Evolutionary conservation across 1,140 invertebrate genomes (phyloP).

Genomic region (Charaxes varanes): DNA sequence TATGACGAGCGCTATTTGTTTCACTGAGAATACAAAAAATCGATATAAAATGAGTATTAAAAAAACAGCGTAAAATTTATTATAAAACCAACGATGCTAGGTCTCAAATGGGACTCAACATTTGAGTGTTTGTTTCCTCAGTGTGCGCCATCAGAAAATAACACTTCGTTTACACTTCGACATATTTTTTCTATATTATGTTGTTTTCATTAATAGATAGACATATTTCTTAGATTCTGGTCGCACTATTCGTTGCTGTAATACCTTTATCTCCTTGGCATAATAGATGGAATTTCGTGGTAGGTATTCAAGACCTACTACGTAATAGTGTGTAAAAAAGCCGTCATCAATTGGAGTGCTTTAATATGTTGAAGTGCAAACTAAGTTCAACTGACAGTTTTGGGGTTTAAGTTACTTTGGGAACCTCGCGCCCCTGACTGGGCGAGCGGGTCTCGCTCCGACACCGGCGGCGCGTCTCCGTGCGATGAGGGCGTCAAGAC

Average conservation of each 20-base stretch:
- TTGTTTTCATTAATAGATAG: too few species aligned
- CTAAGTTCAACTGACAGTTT: background rate
- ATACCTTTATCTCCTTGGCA: too few species aligned
- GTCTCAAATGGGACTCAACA: too few species aligned
- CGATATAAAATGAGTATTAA: background rate
- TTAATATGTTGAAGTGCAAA: background rate
- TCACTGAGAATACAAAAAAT: conserved; percentile 10
- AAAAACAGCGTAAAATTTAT: background rate
- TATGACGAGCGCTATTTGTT: conserved; percentile 32
- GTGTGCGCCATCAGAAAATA: conserved; percentile 9
- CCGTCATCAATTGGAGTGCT: too few species aligned
- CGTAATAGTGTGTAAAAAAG: too few species aligned
- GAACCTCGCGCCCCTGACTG: conserved; percentile 31
- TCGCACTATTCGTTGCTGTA: too few species aligned
- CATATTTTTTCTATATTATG: background rate
- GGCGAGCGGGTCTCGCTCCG: conserved; percentile 38
- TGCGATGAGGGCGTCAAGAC: conserved; percentile 54
- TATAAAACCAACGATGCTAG: background rate
- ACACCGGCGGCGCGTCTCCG: conserved; percentile 47
- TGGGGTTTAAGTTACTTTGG: conserved; percentile 23
- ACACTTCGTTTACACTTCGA: conserved; percentile 2
- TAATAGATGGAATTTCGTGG: too few species aligned
- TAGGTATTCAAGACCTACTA: too few species aligned
- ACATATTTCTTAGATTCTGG: too few species aligned
- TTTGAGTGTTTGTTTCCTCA: conserved; percentile 5